phyloP scores from a whole-genome alignment of 2,797 vertebrate genomes.

The Coccyzus lansbergi region DNA sequence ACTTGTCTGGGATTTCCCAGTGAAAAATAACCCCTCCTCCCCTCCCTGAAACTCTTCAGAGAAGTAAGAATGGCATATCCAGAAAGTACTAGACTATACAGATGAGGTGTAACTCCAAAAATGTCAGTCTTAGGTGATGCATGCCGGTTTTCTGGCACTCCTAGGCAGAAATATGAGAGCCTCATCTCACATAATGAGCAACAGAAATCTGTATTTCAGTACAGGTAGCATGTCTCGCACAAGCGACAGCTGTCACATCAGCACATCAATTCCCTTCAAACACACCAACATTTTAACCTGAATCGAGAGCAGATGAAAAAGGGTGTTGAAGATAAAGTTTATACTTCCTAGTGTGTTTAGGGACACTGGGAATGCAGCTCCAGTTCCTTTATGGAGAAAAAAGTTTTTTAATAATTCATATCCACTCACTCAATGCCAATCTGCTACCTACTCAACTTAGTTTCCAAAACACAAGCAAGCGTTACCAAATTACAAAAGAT shows the following conservation, averaged over 20 bases:
- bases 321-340: background rate
- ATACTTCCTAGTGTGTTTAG: background rate
- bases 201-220: background rate
- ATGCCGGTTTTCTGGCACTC: background rate
- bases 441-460: background rate
- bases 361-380: background rate
- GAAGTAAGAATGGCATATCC: background rate
- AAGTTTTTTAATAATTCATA: background rate
- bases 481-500: background rate
- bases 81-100: background rate
- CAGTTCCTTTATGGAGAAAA: background rate
- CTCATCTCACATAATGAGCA: background rate
- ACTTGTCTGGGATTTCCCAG: background rate
- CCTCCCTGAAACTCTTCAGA: background rate
- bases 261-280: background rate
- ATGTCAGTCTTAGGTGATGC: background rate
- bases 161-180: background rate
- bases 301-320: background rate
- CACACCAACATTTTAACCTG: background rate
- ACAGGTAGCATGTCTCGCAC: background rate
- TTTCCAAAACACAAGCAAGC: background rate
- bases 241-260: background rate
- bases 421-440: background rate
- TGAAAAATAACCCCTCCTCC: background rate
- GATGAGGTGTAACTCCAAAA: background rate